Evolutionary conservation across 2,888 invertebrate species (phyloP), one percentile per base, ranked within the genome.

Genomic region (Conistra vaccinii): DNA sequence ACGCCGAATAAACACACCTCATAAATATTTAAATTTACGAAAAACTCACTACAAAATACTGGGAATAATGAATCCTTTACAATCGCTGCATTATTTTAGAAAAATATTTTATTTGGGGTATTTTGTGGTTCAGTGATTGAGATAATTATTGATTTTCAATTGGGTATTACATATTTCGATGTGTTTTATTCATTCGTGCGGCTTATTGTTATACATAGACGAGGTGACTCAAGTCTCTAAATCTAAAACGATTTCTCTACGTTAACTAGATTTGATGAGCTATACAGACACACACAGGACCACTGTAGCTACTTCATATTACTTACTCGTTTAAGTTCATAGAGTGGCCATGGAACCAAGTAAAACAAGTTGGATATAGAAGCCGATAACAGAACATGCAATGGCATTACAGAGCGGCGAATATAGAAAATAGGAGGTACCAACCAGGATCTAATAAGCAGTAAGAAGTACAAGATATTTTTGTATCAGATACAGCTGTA

Each of bases 11-110:
- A 90, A 89, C 87, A 82, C 81, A 83, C 76, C 86, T 89, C 87
- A 90, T 90, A 89, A 88, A 91, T 88, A 88, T 89, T 89, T 87
- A 85, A 84, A 77, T 85, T 85, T 81, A 77, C 80, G 78, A 85
- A 85, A 85, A 84, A 78, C 69, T 73, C 70, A 76, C 57, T 83
- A 70, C 68, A 72, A 72, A 72, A 85, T 76, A 74, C 62, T 62
- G 72, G 20, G 55, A 65, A 80, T 84, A 73, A 65, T 75, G 78
- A 73, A 71, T 69, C 0, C 10, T 79, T 81, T 69, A 71, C 66
- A 78, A 76, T 29, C 12, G 29, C 35, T 72, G 73, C 26, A 84
- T 61, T 79, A 72, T 68, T 79, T 60, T 67, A 58, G 62, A 73
- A 53, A 63, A 60, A 61, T 39, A 42, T 78, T 69, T 17, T 32